Conservation (phyloP, 2,888 invertebrate genomes). For the Drosophila flavopinicola region DNA sequence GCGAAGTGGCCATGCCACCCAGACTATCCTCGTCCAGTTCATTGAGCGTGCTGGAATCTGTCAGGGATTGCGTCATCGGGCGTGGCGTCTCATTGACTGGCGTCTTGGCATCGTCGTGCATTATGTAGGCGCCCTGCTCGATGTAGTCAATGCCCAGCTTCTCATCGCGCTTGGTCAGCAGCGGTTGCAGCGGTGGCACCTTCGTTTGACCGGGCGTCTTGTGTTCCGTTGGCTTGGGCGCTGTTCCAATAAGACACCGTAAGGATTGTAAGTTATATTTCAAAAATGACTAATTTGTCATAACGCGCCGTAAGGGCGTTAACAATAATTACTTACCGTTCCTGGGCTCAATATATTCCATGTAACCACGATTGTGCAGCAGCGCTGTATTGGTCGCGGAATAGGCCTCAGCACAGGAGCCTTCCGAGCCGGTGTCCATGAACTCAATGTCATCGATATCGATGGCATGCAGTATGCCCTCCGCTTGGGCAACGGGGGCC, state of each 20-base stretch:
- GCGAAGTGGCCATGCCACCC: constrained; percentile 84
- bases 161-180: constrained; percentile 81
- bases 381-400: constrained; percentile 86
- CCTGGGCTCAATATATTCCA: constrained; percentile 88
- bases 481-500: constrained; percentile 81
- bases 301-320: too few relatives aligned
- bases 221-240: constrained; percentile 36
- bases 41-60: constrained; percentile 80
- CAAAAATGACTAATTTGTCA: too few relatives aligned
- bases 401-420: constrained; percentile 88
- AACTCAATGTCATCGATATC: constrained; percentile 93
- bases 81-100: constrained; percentile 83
- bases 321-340: too few relatives aligned
- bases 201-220: constrained; percentile 9
- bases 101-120: constrained; percentile 83
- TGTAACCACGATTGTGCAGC: constrained; percentile 88
- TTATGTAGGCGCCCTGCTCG: constrained; percentile 85
- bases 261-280: too few relatives aligned
- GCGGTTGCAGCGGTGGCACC: constrained; percentile 37
- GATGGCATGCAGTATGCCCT: constrained; percentile 84
- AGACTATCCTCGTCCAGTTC: constrained; percentile 87
- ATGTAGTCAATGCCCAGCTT: constrained; percentile 86
- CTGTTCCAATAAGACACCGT: too few relatives aligned
- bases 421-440: constrained; percentile 94
- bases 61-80: constrained; percentile 76